phyloP scores from a whole-genome alignment of 2,888 invertebrate species.

The Chalcis sispes region DNA sequence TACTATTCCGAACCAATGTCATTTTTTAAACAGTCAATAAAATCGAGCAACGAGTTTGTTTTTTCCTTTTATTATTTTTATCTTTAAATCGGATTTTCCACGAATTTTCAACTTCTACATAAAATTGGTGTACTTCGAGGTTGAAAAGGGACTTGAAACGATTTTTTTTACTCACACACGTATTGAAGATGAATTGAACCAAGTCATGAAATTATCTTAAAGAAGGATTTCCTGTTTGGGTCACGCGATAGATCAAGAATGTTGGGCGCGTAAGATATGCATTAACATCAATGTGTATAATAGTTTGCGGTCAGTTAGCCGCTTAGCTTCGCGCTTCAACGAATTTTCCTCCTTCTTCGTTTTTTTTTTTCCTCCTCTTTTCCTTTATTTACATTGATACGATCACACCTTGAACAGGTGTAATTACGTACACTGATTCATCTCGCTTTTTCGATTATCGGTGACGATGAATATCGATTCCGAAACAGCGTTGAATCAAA shows the following conservation, averaged over 20 bases:
- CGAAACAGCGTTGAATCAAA: not conserved
- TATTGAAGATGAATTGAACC: slow-evolving; percentile 64
- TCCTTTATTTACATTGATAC: slow-evolving; percentile 25
- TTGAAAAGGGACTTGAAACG: not conserved
- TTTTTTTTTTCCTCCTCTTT: slow-evolving; percentile 19
- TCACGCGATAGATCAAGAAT: too few relatives aligned
- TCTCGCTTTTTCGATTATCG: slow-evolving; percentile 5
- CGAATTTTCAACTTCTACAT: slow-evolving; percentile 8
- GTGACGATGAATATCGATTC: not conserved
- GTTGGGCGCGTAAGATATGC: too few relatives aligned
- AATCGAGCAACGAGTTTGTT: too few relatives aligned
- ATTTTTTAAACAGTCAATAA: slow-evolving; percentile 22
- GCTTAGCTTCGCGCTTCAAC: slow-evolving; percentile 32
- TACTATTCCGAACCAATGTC: slow-evolving; percentile 20
- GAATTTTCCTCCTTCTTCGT: slow-evolving; percentile 40
- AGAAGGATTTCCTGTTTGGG: slow-evolving; percentile 76
- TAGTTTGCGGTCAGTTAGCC: slow-evolving; percentile 27
- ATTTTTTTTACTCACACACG: not conserved
- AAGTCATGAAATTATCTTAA: slow-evolving; percentile 74
- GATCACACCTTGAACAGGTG: not conserved
- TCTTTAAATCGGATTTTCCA: not conserved
- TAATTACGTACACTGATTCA: slow-evolving; percentile 4
- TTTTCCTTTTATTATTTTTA: too few relatives aligned
- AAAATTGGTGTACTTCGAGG: slow-evolving; percentile 7
- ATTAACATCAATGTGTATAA: too few relatives aligned